Conservation (phyloP, 2,888 invertebrate genomes). For the Tiphia femorata region DNA sequence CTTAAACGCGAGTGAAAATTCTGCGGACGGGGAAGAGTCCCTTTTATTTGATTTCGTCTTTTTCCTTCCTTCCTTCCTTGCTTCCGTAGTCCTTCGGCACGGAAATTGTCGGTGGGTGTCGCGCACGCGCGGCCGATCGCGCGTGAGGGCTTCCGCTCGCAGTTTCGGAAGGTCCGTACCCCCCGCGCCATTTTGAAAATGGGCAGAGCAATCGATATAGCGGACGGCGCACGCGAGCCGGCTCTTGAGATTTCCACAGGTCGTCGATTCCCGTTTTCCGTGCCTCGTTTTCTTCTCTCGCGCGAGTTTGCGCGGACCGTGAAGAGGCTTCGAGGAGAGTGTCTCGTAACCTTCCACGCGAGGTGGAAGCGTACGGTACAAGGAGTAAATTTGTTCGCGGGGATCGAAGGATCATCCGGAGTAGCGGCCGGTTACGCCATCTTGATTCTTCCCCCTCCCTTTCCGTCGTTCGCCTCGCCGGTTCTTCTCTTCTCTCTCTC, state of each 20-base stretch:
- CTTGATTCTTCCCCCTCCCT: slow-evolving; percentile 44
- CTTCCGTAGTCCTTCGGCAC: too few species aligned
- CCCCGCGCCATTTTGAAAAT: slow-evolving; percentile 65
- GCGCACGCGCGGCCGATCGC: too few species aligned
- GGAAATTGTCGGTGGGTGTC: too few species aligned
- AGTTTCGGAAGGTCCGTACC: too few species aligned
- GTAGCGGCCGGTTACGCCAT: slow-evolving; percentile 52
- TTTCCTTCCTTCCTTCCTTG: too few species aligned
- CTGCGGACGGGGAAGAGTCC: too few species aligned
- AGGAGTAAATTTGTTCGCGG: background rate
- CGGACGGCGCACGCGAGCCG: slow-evolving; percentile 47
- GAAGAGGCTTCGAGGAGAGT: too few species aligned
- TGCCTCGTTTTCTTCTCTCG: background rate
- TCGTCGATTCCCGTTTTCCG: background rate
- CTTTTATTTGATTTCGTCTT: too few species aligned
- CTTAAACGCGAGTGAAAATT: too few species aligned
- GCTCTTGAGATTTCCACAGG: slow-evolving; percentile 13
- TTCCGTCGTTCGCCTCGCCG: background rate
- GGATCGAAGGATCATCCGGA: slow-evolving; percentile 18
- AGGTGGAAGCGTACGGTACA: background rate
- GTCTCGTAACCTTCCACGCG: too few species aligned
- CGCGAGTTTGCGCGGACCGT: background rate
- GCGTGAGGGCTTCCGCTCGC: too few species aligned
- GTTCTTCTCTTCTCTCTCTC: background rate
- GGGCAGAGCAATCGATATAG: slow-evolving; percentile 62